Evolutionary conservation across 2,113 vertebrate genomes (phyloP), one percentile per base, ranked within the genome.

Genomic region (Limanda limanda): DNA sequence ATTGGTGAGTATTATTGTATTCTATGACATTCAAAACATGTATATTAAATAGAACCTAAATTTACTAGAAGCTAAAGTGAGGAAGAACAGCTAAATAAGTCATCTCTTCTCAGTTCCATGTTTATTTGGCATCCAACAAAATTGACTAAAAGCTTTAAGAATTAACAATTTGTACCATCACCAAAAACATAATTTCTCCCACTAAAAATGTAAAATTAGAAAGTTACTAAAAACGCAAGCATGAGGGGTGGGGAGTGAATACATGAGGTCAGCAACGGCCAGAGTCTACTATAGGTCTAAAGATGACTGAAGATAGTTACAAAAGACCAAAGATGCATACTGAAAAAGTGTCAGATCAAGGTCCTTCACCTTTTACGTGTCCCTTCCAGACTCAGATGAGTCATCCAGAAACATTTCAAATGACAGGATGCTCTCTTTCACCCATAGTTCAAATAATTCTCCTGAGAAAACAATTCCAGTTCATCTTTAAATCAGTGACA

Each of bases 181-280:
- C 92, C 94, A 79, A 84, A 88, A 94, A 89, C 79, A 86, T 55
- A 88, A 85, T 60, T 74, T 90, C 78, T 88, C 84, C 83, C 79
- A 93, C 87, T 94, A 94, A 95, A 94, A 95, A 91, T 74, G 90
- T 95, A 95, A 95, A 95, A 95, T 86, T 90, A 93, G 89, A 92
- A 86, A 70, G 78, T 91, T 83, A 87, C 90, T 95, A 94, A 95
- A 31, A 95, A 94, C 73, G 79, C 91, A 92, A 93, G 92, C 82
- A 14, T 63, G 20, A 71, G 76, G 77, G 75, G 47, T 21, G 23
- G 56, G 74, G 75, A 57, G 67, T 40, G 71, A 83, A 84, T 56
- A 75, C 25, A 70, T 63, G 66, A 90, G 62, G 69, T 79, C 81
- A 78, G 90, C 78, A 59, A 88, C 79, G 21, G 40, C 40, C 11